phyloP scores from a whole-genome alignment of 1,140 invertebrate species.

The Telenomus remus region DNA sequence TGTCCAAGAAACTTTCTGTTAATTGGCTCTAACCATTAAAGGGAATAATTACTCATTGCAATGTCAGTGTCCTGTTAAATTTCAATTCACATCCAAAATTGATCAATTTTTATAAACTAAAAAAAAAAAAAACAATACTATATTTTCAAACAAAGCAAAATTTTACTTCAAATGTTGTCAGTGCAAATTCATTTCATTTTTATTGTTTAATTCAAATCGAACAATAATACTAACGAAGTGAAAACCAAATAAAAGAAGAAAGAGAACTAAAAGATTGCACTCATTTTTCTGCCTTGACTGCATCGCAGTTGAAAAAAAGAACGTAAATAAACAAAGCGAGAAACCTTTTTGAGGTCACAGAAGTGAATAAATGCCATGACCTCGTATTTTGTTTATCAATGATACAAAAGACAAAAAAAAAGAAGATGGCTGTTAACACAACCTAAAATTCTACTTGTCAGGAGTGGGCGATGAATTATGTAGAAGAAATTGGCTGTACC shows the following conservation, averaged over 20 bases:
- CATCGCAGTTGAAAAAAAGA: too few species aligned
- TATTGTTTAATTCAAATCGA: too few species aligned
- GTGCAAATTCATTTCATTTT: too few species aligned
- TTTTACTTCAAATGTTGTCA: too few species aligned
- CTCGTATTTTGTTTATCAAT: not conserved
- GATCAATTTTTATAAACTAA: too few species aligned
- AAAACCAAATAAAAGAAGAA: too few species aligned
- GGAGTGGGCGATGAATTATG: conserved; percentile 51
- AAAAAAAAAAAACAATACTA: too few species aligned
- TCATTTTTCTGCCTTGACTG: too few species aligned
- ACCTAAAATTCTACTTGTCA: conserved; percentile 47
- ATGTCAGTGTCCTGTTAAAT: conserved; percentile 1
- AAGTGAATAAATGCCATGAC: not conserved
- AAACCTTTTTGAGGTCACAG: not conserved
- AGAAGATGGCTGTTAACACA: conserved; percentile 32
- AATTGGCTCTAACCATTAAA: conserved; percentile 31
- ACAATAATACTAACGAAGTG: too few species aligned
- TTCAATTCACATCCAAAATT: not conserved
- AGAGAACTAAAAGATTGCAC: too few species aligned
- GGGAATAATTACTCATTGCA: conserved; percentile 1
- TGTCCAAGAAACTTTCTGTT: conserved; percentile 31
- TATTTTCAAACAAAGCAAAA: too few species aligned
- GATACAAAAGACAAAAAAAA: conserved; percentile 6
- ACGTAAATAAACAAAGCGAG: too few species aligned
- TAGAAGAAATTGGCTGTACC: conserved; percentile 45